Evolutionary conservation across 2,113 vertebrate genomes (phyloP).

Genomic region (Progne subis): DNA sequence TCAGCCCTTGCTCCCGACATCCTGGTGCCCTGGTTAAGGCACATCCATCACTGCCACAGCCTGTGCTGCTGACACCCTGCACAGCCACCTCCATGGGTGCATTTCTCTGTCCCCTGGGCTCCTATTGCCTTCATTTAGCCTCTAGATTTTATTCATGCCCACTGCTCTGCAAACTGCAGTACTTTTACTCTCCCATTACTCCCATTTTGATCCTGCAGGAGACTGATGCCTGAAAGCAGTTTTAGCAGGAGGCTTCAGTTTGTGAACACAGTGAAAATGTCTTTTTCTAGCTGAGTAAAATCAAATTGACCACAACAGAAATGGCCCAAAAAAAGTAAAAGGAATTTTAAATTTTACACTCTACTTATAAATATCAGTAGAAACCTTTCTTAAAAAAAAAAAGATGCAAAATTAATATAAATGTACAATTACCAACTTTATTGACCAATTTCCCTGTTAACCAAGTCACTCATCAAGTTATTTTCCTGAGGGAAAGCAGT

Average conservation of each 20-base stretch:
- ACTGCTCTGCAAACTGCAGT: rapidly evolving
- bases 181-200: neutral
- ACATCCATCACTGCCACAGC: neutral
- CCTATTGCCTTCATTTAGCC: neutral
- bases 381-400: neutral
- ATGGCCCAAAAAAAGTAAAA: neutral
- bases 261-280: neutral
- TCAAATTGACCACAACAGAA: neutral
- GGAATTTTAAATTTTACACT: neutral
- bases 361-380: neutral
- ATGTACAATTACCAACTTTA: neutral
- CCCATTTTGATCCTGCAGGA: neutral
- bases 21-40: rapidly evolving
- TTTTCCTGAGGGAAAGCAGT: neutral
- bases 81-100: rapidly evolving
- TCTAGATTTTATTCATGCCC: rapidly evolving
- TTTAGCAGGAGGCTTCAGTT: neutral
- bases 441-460: neutral
- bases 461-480: neutral
- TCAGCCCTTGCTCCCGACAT: rapidly evolving
- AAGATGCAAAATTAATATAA: neutral
- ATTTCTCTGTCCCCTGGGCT: neutral
- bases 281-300: neutral
- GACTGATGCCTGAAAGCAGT: neutral
- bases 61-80: neutral